A percentile compares a stretch with the other conserved stretches of the same genome.
Conservation (phyloP, 2,888 invertebrate species). For the Melipona bicolor region DNA sequence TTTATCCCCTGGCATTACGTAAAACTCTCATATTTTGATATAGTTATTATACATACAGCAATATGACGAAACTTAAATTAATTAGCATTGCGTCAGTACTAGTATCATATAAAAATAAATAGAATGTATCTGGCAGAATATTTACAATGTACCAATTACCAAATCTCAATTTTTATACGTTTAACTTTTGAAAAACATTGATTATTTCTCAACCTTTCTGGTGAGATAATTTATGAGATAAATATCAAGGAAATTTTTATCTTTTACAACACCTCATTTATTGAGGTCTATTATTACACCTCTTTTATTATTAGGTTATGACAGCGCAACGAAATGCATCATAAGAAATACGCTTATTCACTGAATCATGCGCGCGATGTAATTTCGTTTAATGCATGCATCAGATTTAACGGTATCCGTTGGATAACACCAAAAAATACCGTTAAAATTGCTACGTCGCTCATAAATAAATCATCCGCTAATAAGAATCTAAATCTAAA, state of each 20-base stretch:
- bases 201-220: too few species aligned
- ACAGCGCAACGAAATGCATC: neutral
- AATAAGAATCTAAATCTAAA: neutral
- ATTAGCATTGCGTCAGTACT: neutral
- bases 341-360: neutral
- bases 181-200: neutral
- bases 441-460: conserved; percentile 7
- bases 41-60: too few species aligned
- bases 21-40: too few species aligned
- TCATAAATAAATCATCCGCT: neutral
- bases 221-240: too few species aligned
- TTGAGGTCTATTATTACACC: too few species aligned
- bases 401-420: conserved; percentile 31
- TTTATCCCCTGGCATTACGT: too few species aligned
- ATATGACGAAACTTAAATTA: too few species aligned
- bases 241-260: too few species aligned
- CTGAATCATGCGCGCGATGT: neutral
- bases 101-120: neutral
- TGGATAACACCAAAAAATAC: neutral
- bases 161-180: neutral
- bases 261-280: too few species aligned
- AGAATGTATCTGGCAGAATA: neutral
- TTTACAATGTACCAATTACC: too few species aligned
- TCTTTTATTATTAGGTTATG: conserved; percentile 4
- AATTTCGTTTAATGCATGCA: conserved; percentile 16